Base-by-base conservation (phyloP, 2,113 vertebrate genomes). In the Camelus dromedarius region DNA sequence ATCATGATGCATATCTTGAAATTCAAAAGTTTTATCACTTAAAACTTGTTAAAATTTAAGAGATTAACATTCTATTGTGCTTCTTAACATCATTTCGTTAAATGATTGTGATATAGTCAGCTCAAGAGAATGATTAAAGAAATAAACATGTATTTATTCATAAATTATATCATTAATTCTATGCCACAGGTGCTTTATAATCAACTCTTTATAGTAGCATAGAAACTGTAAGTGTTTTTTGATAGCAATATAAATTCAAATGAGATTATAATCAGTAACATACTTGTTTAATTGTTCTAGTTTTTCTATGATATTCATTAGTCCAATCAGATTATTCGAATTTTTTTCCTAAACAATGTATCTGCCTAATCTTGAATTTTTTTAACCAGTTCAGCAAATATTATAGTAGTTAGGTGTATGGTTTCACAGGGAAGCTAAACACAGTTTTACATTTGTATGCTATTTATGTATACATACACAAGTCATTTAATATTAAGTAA, bases 11-110 rank as follows among this genome's bases (percentile, higher is more conserved):
- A 42, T 10, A 26, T 76, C n/a, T 84, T 93, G 22, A 90, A 80
- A 11, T 87, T 1, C 19, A 42, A 62, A 46, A 2, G 0, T 35
- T 91, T 87, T n/a, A 54, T 90, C 87, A 58, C 12, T 70, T 64
- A 70, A 90, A 94, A 16, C 1, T 86, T 13, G 0, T 85, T 96
- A 89, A 91, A 87, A 93, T 90, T 77, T 30, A 94, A 35, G 12
- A 4, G 4, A 81, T 80, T 93, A 10, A 60, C 8, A 32, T 91
- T 77, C 42, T 20, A 30, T 0, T 67, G 2, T 26, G 70, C 1
- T 85, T 93, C 56, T 14, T 95, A 19, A 19, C 8, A 91, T 90
- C 12, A 6, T 69, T 67, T 2, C 64, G 64, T 91, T 30, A 4
- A 52, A 28, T 72, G 82, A 81, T 54, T 73, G 52, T 70, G 38